Base-by-base conservation (phyloP, 1,140 invertebrate genomes). In the Marisa cornuarietis region DNA sequence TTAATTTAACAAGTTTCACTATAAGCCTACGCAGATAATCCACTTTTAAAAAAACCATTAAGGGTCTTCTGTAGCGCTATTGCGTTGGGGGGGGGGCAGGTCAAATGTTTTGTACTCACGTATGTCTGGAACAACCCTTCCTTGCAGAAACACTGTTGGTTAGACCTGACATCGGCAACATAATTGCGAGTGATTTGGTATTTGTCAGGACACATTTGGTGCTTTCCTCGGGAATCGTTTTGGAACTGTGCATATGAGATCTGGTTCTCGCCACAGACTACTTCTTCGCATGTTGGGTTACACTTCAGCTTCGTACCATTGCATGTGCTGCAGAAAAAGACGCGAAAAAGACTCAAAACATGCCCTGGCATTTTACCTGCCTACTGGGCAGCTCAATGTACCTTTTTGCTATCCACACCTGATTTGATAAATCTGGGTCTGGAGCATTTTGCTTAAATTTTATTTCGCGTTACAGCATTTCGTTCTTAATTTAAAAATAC, bases 81-180 rank as follows among this genome's bases (percentile, higher is more conserved):
- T n/a, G n/a, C n/a, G n/a, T n/a, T n/a, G n/a, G n/a, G n/a, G n/a
- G n/a, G n/a, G n/a, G n/a, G n/a, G n/a, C n/a, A 42, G 31, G 31
- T 11, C 22, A 8, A 22, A 13, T 6, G 26, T 24, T 24, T 22
- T n/a, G 11, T 16, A 68, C 75, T 68, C 63, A 77, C 75, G 49
- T 77, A 77, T 22, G 75, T 77, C 75, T 77, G 63, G 51, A 8
- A 68, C 62, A 54, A 49, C 10, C 51, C 63, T 16, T 49, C 18
- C 5, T 51, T 51, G 26, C 75, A 77, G 75, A 52, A 77, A 63
- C 75, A 77, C 63, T 77, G 75, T 42, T 77, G 75, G 75, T 77
- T 77, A 51, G 75, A 63, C 10, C 75, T 51, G 63, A 77, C 75
- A 4, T 77, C 49, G n/a, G 54, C 75, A 63, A 77, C 49, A 42